Evolutionary conservation across 2,888 invertebrate species (phyloP), one percentile per base, ranked within the genome.

Genomic region (Punctoribates punctum): DNA sequence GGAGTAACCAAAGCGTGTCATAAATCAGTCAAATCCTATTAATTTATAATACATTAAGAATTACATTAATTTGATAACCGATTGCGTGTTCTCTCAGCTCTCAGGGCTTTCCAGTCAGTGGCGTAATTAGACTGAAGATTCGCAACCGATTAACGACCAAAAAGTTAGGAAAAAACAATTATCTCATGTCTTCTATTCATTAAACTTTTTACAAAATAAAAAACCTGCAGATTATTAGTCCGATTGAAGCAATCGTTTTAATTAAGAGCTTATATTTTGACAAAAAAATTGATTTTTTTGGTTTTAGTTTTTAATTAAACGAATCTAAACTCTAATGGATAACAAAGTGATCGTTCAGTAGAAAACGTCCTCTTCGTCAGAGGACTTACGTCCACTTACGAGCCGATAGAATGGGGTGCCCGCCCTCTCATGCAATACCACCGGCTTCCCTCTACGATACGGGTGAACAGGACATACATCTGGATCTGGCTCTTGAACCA

Each of bases 1-100:
- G 48, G n/a, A 17, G 48, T 72, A 72, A 72, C 17, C 42, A 72
- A 72, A 72, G 72, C 72, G 48, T 72, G 48, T 72, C 72, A 72
- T 48, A 29, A 27, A 60, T 34, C 20, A n/a, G 65, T 67, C 65
- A 67, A 38, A 67, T 67, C 38, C 65, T 67, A 67, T 67, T 67
- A 34, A 67, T 34, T 67, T 38, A 67, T 34, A 27, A 62, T 13
- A 27, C 23, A 62, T 62, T 62, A 27, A 62, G 8, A 27, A 29
- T 62, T n/a, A 60, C 17, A 29, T 29, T 67, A 60, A 13, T 60
- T 60, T 29, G 29, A 60, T 60, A 60, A 27, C 27, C 8, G 27
- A 23, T 60, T 27, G 60, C 57, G 60, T 27, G 60, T 60, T 20
- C 17, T 57, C 8, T 17, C 3, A 0, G 17, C n/a, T 54, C 20